phyloP scores from a whole-genome alignment of 2,797 vertebrate species.

The Pagetopsis macropterus region DNA sequence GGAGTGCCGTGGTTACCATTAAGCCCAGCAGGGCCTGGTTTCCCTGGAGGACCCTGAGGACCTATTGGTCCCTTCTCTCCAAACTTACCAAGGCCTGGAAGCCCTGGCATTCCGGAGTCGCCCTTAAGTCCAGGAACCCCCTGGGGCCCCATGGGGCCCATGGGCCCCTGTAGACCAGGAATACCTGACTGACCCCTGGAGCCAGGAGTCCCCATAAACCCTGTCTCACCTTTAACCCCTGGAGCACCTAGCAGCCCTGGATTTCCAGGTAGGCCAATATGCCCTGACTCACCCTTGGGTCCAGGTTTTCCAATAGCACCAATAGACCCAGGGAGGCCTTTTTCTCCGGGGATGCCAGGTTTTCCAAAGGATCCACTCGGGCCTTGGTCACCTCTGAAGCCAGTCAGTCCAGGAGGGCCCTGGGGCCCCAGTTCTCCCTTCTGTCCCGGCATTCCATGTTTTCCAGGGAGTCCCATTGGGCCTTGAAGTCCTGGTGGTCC shows the following conservation, averaged over 20 bases:
- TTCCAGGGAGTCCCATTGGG: constrained; percentile 94
- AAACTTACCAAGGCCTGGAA: constrained; percentile 87
- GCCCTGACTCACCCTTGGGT: constrained; percentile 92
- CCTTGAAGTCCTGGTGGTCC: constrained; percentile 91
- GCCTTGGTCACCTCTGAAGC: constrained; percentile 93
- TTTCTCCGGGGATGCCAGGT: constrained; percentile 92
- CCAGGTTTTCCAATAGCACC: constrained; percentile 91
- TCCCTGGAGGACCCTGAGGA: constrained; percentile 91
- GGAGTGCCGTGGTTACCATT: constrained; percentile 88
- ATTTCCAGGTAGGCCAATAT: constrained; percentile 91
- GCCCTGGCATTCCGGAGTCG: constrained; percentile 89
- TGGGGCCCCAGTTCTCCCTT: constrained; percentile 91
- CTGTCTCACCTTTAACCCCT: constrained; percentile 91
- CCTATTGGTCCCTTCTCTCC: constrained; percentile 90
- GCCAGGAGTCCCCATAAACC: constrained; percentile 90
- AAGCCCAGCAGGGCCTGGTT: constrained; percentile 88
- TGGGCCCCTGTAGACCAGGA: constrained; percentile 93
- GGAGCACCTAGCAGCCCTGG: constrained; percentile 86
- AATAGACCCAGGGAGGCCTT: constrained; percentile 88
- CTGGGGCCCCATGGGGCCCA: constrained; percentile 95
- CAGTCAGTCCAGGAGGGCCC: constrained; percentile 91
- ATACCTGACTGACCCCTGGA: constrained; percentile 94
- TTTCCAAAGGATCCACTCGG: constrained; percentile 89
- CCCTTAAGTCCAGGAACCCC: constrained; percentile 92
- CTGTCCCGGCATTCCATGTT: constrained; percentile 89